Conservation (phyloP, 2,113 vertebrate species). For the Upupa epops region DNA sequence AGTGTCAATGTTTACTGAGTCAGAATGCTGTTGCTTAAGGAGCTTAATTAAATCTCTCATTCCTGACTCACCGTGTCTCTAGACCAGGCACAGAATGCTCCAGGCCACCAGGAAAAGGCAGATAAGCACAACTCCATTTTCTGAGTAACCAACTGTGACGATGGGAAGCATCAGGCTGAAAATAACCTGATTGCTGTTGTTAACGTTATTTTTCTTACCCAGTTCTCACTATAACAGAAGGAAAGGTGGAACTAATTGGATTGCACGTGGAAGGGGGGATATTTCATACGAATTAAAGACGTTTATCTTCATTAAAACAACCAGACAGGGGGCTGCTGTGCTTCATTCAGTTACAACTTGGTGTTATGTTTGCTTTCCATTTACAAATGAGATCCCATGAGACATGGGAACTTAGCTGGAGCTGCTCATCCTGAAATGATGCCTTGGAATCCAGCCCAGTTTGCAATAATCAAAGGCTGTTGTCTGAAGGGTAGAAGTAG, state of each 20-base stretch:
- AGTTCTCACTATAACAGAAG: not conserved
- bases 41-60: slow-evolving; percentile 38
- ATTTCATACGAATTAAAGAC: not conserved
- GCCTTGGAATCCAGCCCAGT: not conserved
- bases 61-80: not conserved
- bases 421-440: not conserved
- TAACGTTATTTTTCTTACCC: not conserved
- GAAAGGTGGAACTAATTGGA: not conserved
- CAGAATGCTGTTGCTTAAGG: slow-evolving; percentile 18
- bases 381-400: not conserved
- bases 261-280: not conserved
- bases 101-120: not conserved
- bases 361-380: not conserved
- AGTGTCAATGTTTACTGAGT: slow-evolving; percentile 55
- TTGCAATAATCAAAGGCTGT: not conserved
- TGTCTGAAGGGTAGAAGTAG: not conserved
- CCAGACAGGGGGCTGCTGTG: not conserved
- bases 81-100: slow-evolving; percentile 20
- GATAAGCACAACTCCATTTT: slow-evolving; percentile 20
- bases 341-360: not conserved
- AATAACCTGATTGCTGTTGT: not conserved
- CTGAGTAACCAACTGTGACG: not conserved
- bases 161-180: not conserved
- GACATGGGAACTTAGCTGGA: not conserved
- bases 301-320: not conserved